Evolutionary conservation across 2,888 invertebrate species (phyloP).

Genomic region (Hydriomena furcata): DNA sequence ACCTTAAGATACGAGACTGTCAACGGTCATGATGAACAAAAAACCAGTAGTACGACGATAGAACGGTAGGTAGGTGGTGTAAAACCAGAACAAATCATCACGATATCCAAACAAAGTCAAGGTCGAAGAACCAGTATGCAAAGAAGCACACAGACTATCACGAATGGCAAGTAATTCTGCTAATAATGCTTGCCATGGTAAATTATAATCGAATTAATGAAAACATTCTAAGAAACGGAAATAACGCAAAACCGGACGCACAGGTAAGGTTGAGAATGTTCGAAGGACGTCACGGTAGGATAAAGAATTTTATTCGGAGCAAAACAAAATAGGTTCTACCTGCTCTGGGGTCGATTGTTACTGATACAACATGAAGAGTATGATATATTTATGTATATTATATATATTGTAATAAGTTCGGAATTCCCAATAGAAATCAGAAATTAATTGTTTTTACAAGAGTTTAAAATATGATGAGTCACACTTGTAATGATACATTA

Average conservation of each 20-base stretch:
- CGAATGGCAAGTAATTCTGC: constrained; percentile 16
- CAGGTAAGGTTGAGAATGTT: constrained; percentile 21
- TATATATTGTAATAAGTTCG: no score
- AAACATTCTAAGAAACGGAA: constrained; percentile 30
- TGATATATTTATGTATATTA: no score
- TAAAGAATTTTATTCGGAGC: constrained; percentile 11
- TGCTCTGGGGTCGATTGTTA: no score
- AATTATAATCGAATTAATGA: constrained; percentile 21
- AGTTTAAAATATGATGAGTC: no score
- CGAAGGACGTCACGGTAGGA: constrained; percentile 22
- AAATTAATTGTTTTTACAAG: no score
- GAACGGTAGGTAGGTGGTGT: not conserved
- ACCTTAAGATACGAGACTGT: no score
- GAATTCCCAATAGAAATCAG: no score
- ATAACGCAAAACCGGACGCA: constrained; percentile 24
- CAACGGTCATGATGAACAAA: no score
- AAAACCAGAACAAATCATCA: not conserved
- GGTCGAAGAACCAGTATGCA: constrained; percentile 38
- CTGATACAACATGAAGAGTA: no score
- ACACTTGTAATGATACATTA: no score
- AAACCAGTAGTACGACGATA: no score
- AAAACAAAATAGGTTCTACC: constrained; percentile 4
- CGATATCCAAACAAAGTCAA: constrained; percentile 40
- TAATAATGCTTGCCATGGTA: not conserved
- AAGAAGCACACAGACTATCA: constrained; percentile 21